A percentile compares a stretch with the other conserved stretches of the same genome.
phyloP scores from a whole-genome alignment of 2,888 invertebrate species.

The Drosophila recens region DNA sequence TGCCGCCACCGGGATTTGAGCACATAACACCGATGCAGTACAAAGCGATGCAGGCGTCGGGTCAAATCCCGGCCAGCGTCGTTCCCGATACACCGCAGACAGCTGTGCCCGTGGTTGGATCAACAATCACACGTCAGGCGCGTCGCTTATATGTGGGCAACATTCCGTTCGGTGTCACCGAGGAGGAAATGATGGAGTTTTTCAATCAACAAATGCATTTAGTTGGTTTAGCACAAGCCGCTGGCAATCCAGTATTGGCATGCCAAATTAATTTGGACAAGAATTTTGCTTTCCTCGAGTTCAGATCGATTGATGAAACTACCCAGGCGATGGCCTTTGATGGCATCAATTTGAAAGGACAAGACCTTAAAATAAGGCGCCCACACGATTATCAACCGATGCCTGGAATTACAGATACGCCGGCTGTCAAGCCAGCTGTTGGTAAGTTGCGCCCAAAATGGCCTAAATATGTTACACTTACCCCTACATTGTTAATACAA shows the following conservation, averaged over 20 bases:
- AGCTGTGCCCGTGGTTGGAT: conserved; percentile 98
- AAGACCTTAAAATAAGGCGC: conserved; percentile 98
- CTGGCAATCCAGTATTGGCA: conserved; percentile 98
- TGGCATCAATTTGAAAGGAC: conserved; percentile 99
- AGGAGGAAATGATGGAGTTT: conserved; percentile 99
- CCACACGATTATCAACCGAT: conserved; percentile 99
- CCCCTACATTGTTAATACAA: background rate
- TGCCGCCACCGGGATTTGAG: conserved; percentile 99
- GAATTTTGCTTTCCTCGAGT: conserved; percentile 99
- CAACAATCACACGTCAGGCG: conserved; percentile 98
- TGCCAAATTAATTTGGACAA: conserved; percentile 99
- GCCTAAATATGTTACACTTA: background rate
- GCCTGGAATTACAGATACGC: conserved; percentile 97
- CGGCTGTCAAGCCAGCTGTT: conserved; percentile 93
- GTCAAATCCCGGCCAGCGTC: conserved; percentile 97
- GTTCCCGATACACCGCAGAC: conserved; percentile 96
- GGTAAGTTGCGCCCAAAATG: conserved; percentile 85
- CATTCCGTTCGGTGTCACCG: conserved; percentile 99
- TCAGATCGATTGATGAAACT: conserved; percentile 98
- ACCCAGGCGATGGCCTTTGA: conserved; percentile 99
- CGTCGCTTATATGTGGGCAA: conserved; percentile 98
- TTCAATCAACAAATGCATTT: conserved; percentile 99
- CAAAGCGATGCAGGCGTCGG: conserved; percentile 95
- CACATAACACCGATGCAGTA: conserved; percentile 98
- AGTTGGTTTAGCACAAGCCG: conserved; percentile 98